Conservation (phyloP, 2,113 vertebrate species). For the Cyrtonyx montezumae region DNA sequence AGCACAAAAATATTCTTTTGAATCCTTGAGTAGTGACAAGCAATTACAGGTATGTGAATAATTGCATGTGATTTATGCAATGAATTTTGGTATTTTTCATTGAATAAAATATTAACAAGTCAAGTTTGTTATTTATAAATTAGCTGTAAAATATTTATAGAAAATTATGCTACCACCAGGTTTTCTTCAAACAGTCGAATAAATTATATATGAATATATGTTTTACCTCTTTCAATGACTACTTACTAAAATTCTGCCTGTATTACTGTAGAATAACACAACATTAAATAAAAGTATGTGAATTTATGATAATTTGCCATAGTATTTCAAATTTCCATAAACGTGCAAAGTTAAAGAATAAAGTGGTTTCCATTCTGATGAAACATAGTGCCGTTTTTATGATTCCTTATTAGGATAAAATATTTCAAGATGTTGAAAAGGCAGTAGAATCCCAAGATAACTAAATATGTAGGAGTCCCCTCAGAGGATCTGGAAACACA, state of each 20-base stretch:
- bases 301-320: too few relatives aligned
- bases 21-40: neutral
- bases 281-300: too few relatives aligned
- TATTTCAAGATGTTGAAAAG: neutral
- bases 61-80: neutral
- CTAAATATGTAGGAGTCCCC: neutral
- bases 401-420: neutral
- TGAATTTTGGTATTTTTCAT: neutral
- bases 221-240: neutral
- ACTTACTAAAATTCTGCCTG: neutral
- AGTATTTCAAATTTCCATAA: neutral
- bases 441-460: neutral
- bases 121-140: conserved; percentile 43
- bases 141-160: conserved; percentile 52
- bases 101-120: conserved; percentile 47
- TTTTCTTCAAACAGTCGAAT: conserved; percentile 17
- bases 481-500: neutral
- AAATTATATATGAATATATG: conserved; percentile 28
- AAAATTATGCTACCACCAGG: neutral
- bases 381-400: neutral
- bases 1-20: neutral
- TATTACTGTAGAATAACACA: neutral
- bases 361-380: neutral
- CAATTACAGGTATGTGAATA: neutral
- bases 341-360: neutral